phyloP scores from a whole-genome alignment of 2,113 vertebrate genomes.

The Tachysurus vachellii region DNA sequence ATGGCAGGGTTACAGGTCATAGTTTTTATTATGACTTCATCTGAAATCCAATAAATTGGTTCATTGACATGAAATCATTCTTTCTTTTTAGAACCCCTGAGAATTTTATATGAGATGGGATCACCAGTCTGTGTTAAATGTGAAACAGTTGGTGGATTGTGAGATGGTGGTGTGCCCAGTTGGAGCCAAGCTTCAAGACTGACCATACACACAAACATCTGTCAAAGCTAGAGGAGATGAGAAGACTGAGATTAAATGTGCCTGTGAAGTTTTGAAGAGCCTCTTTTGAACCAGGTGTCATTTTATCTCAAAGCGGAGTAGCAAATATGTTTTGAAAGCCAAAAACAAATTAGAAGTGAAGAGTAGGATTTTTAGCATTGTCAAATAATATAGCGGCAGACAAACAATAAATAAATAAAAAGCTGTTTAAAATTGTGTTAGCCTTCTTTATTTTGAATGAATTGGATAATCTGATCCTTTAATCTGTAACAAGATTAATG shows the following conservation, averaged over 20 bases:
- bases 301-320: constrained; percentile 55
- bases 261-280: constrained; percentile 66
- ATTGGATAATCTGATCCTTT: neutral
- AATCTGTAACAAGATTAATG: neutral
- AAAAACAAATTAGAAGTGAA: constrained; percentile 55
- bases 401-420: neutral
- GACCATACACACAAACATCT: constrained; percentile 30
- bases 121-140: constrained; percentile 28
- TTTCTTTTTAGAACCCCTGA: neutral
- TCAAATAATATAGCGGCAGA: neutral
- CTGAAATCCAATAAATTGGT: neutral
- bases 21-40: neutral
- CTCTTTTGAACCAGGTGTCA: constrained; percentile 59
- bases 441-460: neutral
- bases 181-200: constrained; percentile 7
- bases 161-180: neutral
- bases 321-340: constrained; percentile 36
- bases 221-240: constrained; percentile 36
- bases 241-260: constrained; percentile 62
- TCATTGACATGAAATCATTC: neutral
- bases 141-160: constrained; percentile 10
- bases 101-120: neutral
- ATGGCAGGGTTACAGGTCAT: neutral
- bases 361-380: neutral
- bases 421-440: neutral